Conservation (phyloP, 53 echinoderm and acorn worm species). For the Zoroaster sp. region DNA sequence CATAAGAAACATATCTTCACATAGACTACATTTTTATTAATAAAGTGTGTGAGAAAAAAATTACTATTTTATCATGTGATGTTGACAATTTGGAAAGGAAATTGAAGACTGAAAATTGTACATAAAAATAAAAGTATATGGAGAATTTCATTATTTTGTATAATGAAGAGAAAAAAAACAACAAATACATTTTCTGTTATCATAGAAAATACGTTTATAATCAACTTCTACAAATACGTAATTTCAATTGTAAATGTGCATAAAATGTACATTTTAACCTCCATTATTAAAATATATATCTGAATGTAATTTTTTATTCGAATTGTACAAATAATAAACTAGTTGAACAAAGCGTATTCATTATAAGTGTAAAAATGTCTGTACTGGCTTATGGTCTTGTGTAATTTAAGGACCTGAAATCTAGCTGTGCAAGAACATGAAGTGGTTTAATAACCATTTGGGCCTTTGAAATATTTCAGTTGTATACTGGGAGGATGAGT, state of each 20-base stretch:
- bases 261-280: conserved; percentile 39
- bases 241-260: conserved; percentile 37
- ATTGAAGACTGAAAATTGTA: conserved; percentile 15
- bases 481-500: no score
- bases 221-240: background rate
- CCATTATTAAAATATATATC: conserved; percentile 33
- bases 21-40: conserved; percentile 53
- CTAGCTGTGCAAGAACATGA: background rate
- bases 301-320: conserved; percentile 35
- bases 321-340: background rate
- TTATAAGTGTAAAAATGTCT: background rate
- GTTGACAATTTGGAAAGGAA: conserved; percentile 2
- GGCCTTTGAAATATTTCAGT: background rate
- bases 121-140: conserved; percentile 13
- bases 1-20: conserved; percentile 31
- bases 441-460: background rate
- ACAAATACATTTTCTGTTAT: background rate
- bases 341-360: conserved; percentile 42
- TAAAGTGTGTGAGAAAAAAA: conserved; percentile 48
- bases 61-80: conserved; percentile 44
- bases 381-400: background rate
- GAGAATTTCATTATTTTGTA: conserved; percentile 42
- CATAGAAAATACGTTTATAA: background rate
- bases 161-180: background rate
- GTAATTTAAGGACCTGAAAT: background rate